These are phyloP conservation scores for Alcis repandata DNA, from an alignment of 2,888 invertebrate genomes.

Conservation along the genomic window DNA sequence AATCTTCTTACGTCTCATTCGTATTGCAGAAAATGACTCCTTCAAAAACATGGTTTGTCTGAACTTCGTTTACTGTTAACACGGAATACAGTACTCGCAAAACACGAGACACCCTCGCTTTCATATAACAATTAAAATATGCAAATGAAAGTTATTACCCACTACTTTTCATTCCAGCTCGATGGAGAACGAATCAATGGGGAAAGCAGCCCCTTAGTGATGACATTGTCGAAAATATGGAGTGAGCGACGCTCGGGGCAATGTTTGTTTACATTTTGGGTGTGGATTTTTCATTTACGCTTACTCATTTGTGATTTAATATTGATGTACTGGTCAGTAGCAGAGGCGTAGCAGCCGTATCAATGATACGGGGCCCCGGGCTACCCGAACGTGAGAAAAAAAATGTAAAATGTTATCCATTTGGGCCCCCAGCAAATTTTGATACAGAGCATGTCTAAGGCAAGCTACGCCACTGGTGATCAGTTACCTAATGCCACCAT, in stretches of 20 bases:
- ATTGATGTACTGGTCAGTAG: too few relatives aligned
- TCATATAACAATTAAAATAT: slow-evolving; percentile 85
- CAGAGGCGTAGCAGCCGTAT: too few relatives aligned
- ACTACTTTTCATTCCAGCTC: slow-evolving; percentile 81
- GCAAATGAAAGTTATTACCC: slow-evolving; percentile 82
- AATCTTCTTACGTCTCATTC: not conserved
- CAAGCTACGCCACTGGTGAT: too few relatives aligned
- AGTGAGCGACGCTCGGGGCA: slow-evolving; percentile 40
- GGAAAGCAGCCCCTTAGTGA: slow-evolving; percentile 59
- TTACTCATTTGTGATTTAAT: not conserved
- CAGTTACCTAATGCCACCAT: too few relatives aligned
- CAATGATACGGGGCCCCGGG: too few relatives aligned
- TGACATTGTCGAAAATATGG: slow-evolving; percentile 66
- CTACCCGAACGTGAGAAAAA: too few relatives aligned
- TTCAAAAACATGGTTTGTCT: not conserved
- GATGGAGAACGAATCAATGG: slow-evolving; percentile 71
- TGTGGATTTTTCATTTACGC: not conserved
- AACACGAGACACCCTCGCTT: slow-evolving; percentile 53
- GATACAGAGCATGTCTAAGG: too few relatives aligned
- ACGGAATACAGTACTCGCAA: slow-evolving; percentile 25
- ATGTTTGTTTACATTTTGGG: slow-evolving; percentile 37
- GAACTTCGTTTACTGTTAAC: slow-evolving; percentile 19
- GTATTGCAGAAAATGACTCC: too few relatives aligned
- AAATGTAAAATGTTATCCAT: too few relatives aligned
- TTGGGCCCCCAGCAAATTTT: too few relatives aligned